phyloP scores from a whole-genome alignment of 2,113 vertebrate species.

The Chaetodon trifascialis region DNA sequence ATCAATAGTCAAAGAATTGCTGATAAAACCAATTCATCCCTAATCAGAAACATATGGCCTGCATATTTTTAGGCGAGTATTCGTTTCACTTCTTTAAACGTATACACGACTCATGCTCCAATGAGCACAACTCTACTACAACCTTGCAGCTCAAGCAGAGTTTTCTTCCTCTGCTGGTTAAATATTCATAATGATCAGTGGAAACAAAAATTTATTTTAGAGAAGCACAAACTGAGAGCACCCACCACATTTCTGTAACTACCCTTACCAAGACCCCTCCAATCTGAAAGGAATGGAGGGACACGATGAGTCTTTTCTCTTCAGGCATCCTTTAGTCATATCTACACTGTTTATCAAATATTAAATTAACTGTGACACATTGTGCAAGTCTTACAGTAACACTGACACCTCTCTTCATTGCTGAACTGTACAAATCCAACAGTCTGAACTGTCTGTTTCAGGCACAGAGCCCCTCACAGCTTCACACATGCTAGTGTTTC shows the following conservation, averaged over 20 bases:
- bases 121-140: not conserved
- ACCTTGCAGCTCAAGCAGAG: not conserved
- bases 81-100: not conserved
- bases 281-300: not conserved
- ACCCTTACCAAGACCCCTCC: not conserved
- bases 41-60: slow-evolving; percentile 1
- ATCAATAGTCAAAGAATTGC: too few species aligned
- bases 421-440: not conserved
- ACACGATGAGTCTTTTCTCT: not conserved
- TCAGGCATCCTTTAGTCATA: not conserved
- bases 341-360: not conserved
- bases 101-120: not conserved
- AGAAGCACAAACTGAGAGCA: not conserved
- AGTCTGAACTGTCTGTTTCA: not conserved
- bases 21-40: not conserved
- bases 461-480: not conserved
- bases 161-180: not conserved
- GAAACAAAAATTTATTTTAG: not conserved
- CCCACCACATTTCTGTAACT: not conserved
- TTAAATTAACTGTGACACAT: not conserved
- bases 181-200: not conserved
- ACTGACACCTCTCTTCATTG: not conserved
- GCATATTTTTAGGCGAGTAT: not conserved
- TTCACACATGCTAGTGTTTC: not conserved
- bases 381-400: not conserved